These are phyloP conservation scores for Microtus montanus DNA, from an alignment of 2,113 vertebrate genomes.

Conservation along the genomic window DNA sequence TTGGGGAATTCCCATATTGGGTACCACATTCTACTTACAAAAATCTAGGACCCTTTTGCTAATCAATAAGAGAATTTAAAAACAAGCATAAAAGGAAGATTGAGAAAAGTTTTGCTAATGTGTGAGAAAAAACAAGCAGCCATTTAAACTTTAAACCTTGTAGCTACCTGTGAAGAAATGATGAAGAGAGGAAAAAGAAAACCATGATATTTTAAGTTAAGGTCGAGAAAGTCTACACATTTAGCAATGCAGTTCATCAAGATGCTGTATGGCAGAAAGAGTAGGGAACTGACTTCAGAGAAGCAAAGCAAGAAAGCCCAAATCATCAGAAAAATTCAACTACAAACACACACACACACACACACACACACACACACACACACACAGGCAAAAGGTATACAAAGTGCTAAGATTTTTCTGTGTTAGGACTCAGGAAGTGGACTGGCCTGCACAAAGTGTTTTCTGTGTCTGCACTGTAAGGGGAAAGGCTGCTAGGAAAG, in stretches of 20 bases:
- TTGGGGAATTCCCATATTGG: neutral
- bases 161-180: neutral
- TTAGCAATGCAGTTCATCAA: neutral
- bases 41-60: neutral
- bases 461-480: neutral
- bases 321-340: neutral
- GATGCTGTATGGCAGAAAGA: neutral
- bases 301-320: neutral
- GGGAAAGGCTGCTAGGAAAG: neutral
- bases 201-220: neutral
- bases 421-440: neutral
- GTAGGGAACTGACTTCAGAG: neutral
- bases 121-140: neutral
- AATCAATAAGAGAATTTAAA: neutral
- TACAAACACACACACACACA: neutral
- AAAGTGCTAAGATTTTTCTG: neutral
- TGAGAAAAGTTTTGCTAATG: neutral
- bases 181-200: neutral
- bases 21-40: neutral
- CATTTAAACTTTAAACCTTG: neutral
- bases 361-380: too few relatives aligned
- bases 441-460: neutral
- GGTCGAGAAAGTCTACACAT: neutral
- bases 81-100: neutral
- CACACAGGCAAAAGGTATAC: neutral